phyloP scores from a whole-genome alignment of 2,113 vertebrate species.

The Mastomys coucha region DNA sequence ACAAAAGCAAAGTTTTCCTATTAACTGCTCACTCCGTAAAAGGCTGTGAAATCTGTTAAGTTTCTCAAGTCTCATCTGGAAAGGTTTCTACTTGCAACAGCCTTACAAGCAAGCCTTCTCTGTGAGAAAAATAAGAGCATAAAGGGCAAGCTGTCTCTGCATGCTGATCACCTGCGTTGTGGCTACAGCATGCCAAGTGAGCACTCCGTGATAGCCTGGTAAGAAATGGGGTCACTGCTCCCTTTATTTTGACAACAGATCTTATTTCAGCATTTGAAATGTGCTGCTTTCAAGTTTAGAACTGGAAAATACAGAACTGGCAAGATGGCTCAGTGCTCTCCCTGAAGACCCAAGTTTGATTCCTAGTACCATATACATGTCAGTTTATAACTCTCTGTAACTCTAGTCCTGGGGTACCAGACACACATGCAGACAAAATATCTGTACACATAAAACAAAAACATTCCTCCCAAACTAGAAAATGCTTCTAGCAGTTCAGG shows the following conservation, averaged over 20 bases:
- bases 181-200: neutral
- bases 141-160: neutral
- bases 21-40: neutral
- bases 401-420: neutral
- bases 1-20: slow-evolving; percentile 12
- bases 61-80: slow-evolving; percentile 44
- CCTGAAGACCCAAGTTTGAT: neutral
- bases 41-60: neutral
- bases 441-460: neutral
- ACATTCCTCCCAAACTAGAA: neutral
- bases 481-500: neutral
- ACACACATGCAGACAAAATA: neutral
- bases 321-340: neutral
- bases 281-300: slow-evolving; percentile 42
- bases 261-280: slow-evolving; percentile 7
- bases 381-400: neutral
- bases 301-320: neutral
- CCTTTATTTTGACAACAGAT: slow-evolving; percentile 27
- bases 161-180: neutral
- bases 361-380: neutral
- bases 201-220: neutral
- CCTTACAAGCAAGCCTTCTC: neutral
- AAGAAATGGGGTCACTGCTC: neutral
- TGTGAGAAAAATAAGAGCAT: neutral
- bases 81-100: slow-evolving; percentile 18